A percentile compares a stretch with the other conserved stretches of the same genome.
Conservation (phyloP, 2,888 invertebrate species). For the Pantelozetes paolii region DNA sequence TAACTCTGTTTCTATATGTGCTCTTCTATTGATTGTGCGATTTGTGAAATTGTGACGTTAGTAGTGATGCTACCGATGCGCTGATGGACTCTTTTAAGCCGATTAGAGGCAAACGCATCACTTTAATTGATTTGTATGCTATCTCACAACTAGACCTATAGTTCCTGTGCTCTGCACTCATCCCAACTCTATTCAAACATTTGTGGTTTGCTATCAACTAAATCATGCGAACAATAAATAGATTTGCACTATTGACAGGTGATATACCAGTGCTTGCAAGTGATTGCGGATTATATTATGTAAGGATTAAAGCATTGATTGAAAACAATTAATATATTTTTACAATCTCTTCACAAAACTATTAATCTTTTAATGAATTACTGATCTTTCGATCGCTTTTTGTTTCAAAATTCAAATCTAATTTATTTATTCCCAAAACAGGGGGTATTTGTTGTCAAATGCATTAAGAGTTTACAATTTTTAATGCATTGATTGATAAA, state of each 20-base stretch:
- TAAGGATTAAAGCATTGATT: no score
- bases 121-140: conserved; percentile 34
- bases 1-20: not conserved
- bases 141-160: conserved; percentile 28
- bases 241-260: conserved; percentile 11
- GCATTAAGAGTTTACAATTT: no score
- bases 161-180: not conserved
- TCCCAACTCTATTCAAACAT: conserved; percentile 23
- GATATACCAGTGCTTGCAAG: not conserved
- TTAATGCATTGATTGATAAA: no score
- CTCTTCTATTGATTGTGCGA: conserved; percentile 25
- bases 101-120: conserved; percentile 36
- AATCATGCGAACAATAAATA: conserved; percentile 23
- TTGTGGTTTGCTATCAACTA: conserved; percentile 21
- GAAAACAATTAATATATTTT: no score
- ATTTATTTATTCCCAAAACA: no score
- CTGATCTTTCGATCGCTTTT: no score
- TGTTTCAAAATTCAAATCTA: no score
- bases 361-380: no score
- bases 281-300: not conserved
- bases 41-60: conserved; percentile 28
- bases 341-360: no score
- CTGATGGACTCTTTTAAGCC: conserved; percentile 37
- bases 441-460: no score
- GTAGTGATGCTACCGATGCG: conserved; percentile 11